Base-by-base conservation (phyloP, 2,113 vertebrate genomes). In the Sprattus sprattus region DNA sequence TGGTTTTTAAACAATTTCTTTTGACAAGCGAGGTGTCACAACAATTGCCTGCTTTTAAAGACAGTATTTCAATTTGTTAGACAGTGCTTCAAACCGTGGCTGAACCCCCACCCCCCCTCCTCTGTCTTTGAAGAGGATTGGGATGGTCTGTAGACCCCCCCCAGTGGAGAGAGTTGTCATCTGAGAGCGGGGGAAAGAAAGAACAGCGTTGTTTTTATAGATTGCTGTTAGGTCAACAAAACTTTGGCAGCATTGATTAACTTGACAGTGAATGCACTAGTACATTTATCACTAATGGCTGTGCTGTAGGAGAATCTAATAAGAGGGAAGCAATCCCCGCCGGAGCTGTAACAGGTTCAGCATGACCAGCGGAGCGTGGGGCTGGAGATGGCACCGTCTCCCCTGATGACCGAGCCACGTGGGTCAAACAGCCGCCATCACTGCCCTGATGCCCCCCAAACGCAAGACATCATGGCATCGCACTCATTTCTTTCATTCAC, bases 161-260 rank as follows among this genome's bases (percentile, higher is more conserved):
- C 90, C 87, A 91, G 92, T 92, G 92, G 94, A 96, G 95, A 83
- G 86, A 96, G 95, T 95, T 97, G 96, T 97, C 96, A 96, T 92
- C 92, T 82, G 45, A 60, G 32, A 84, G 85, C 13, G 82, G 87
- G 71, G 6, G 87, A 75, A 57, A 84, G 83, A 85, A 89, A 89
- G 89, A 52, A 49, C 22, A 88, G 82, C 49, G 82, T 92, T 95
- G 89, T 89, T 94, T 97, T 97, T 97, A 97, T 98, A 95, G 97
- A 98, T 98, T 95, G 95, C 95, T 97, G 97, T 96, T 97, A 96
- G 96, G 96, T 97, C 96, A 97, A 97, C 95, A 97, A 97, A 97
- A 97, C 96, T 98, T 98, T 97, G 96, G 96, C 96, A 95, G 95
- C 96, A 97, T 98, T 97, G 97, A 98, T 98, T 98, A 95, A 95